A percentile compares a stretch with the other conserved stretches of the same genome.
Conservation (phyloP, 1,140 invertebrate genomes). For the Acyrthosiphon pisum region DNA sequence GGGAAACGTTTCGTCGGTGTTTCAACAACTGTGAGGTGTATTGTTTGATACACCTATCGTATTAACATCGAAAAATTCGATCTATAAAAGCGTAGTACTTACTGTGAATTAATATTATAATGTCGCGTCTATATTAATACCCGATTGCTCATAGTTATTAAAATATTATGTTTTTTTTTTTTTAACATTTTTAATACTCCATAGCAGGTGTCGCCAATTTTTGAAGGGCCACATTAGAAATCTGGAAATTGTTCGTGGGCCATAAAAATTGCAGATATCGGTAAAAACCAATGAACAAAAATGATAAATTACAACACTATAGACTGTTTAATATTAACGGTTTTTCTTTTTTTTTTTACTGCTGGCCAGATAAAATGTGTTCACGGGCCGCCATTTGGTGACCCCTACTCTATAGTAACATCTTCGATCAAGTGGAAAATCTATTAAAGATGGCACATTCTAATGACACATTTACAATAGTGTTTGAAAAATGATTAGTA, state of each 20-base stretch:
- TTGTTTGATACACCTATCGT: not conserved
- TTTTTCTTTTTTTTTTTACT: no score
- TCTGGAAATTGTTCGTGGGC: no score
- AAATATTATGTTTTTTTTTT: not conserved
- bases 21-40: not conserved
- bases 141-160: not conserved
- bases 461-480: not conserved
- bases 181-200: no score
- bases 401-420: no score
- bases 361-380: no score
- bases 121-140: not conserved
- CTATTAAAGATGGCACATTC: not conserved
- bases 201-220: no score
- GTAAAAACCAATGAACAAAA: no score
- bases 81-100: not conserved
- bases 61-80: not conserved
- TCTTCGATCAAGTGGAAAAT: not conserved
- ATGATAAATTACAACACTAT: no score
- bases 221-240: no score
- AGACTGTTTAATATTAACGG: no score
- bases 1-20: not conserved
- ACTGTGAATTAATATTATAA: not conserved
- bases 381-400: no score
- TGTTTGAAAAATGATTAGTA: not conserved
- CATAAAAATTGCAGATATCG: no score